Evolutionary conservation across 2,113 vertebrate genomes (phyloP), one percentile per base, ranked within the genome.

Genomic region (Bujurquina vittata): DNA sequence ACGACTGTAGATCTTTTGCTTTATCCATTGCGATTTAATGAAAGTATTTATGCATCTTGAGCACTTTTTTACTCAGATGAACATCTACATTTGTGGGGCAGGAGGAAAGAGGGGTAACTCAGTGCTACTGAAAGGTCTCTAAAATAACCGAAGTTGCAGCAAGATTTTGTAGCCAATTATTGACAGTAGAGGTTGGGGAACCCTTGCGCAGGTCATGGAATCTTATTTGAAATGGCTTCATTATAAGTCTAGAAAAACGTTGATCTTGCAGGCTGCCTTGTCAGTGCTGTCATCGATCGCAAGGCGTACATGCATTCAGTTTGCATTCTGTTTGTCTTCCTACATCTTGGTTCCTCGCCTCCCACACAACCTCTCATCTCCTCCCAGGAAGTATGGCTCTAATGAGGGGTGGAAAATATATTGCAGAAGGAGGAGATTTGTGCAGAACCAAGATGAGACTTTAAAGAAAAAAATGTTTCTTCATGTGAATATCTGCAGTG

Each of bases 361-460:
- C 84, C 89, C 75, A 88, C 81, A 67, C 76, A 83, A 11, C 31
- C 43, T 79, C 75, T 87, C 80, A 77, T 90, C 73, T 83, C 31
- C 40, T 83, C 61, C 61, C 57, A 69, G 54, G 79, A 84, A 26
- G 73, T 67, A 81, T 20, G 29, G 57, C 77, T 83, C 65, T 85
- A 87, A 91, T 82, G 81, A 90, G 65, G 20, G 43, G 52, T 83
- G 81, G 65, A 20, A 72, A 69, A 83, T 60, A 33, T 57, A 84
- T 82, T 79, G 73, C 52, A 59, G 67, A 26, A 69, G 67, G 46
- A 72, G 67, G 49, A 72, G 59, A 81, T 75, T 17, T 80, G 75
- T 52, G 62, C 33, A 85, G 75, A 81, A 60, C 69, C 43, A 23
- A 29, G 37, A 52, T 63, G n/a, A 81, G 26, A 52, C 58, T 37